Conservation (phyloP, 2,888 invertebrate genomes). For the Acanthosepion pharaonis region DNA sequence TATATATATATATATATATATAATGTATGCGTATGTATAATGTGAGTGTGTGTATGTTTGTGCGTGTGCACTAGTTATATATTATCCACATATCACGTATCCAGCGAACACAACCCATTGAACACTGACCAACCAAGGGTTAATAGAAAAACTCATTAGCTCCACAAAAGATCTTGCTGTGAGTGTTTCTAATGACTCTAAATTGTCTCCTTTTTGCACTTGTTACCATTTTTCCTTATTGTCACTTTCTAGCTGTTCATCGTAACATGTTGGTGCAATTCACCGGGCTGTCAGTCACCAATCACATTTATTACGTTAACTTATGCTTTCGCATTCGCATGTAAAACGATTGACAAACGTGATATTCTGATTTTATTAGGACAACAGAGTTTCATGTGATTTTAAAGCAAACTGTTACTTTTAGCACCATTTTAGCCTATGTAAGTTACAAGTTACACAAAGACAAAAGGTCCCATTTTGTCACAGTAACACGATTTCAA, state of each 20-base stretch:
- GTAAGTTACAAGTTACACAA: background rate
- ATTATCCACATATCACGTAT: slow-evolving; percentile 4
- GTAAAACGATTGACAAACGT: background rate
- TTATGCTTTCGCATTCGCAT: background rate
- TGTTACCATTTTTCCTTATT: background rate
- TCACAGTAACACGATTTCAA: background rate
- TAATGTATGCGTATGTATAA: background rate
- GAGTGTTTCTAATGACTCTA: background rate
- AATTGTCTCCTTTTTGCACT: background rate
- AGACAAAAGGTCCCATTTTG: background rate
- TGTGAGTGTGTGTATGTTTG: background rate
- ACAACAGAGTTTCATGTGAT: background rate
- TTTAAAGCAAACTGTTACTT: background rate
- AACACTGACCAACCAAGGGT: background rate
- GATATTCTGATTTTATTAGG: background rate
- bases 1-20: slow-evolving; percentile 41
- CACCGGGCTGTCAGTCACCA: slow-evolving; percentile 33
- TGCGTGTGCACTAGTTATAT: background rate
- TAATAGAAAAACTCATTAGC: background rate
- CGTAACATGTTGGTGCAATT: background rate
- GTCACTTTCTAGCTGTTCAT: background rate
- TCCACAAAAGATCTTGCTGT: background rate
- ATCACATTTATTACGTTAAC: background rate
- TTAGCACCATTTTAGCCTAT: background rate
- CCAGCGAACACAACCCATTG: background rate